Base-by-base conservation (phyloP, 2,797 vertebrate genomes). In the Pipistrellus nathusii region DNA sequence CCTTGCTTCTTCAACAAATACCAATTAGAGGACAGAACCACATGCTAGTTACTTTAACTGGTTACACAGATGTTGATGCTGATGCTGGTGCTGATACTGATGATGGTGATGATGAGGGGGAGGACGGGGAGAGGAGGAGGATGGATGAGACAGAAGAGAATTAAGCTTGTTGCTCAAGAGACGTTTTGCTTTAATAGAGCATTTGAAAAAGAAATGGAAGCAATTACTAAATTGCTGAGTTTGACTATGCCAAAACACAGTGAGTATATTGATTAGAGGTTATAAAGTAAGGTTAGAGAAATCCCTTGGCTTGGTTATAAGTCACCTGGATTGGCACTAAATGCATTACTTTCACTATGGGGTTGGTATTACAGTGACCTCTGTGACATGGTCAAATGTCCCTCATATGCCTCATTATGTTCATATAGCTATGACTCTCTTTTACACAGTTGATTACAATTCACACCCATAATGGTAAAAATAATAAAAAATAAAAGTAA, bases 1-100 rank as follows among this genome's bases (percentile, higher is more conserved):
- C 87, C n/a, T 86, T 89, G 72, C 64, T 92, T 95, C 86, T 91
- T 88, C 62, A 82, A 84, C 62, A 96, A 96, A 80, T 85, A 88
- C 88, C 20, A 77, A 76, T 92, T 93, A 90, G n/a, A 86, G 6
- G 32, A 73, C 10, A 86, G 66, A 88, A 85, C 18, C 48, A 35
- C 75, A 80, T 41, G 64, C 38, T 68, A 48, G 87, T 91, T 85
- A 68, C 64, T 85, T 85, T 94, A 71, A 59, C 38, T 82, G 41
- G n/a, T 89, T 73, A 25, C 18, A 41, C 21, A 92, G 90, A 81
- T 85, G 51, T 55, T 64, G 68, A 23, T 53, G 59, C 27, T 62
- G 48, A 23, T 53, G 59, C 12, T 62, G 55, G n/a, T 77, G 9
- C 8, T 55, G 46, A 30, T 69, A 15, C 9, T 62, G 32, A 21